Evolutionary conservation across 1,140 invertebrate species (phyloP).

Genomic region (Lepidurus packardi): DNA sequence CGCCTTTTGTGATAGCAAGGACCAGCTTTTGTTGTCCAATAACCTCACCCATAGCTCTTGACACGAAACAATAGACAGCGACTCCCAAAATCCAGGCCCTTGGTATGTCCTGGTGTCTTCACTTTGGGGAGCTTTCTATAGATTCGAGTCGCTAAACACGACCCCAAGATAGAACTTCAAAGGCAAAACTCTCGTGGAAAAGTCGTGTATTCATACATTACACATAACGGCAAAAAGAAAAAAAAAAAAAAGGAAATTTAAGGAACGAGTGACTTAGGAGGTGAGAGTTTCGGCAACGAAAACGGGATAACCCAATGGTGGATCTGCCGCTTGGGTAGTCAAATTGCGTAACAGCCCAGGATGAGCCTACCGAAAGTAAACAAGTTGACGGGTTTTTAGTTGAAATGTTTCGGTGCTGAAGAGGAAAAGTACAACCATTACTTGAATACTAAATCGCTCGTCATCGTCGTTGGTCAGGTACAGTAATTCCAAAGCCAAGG

Average conservation of each 20-base stretch:
- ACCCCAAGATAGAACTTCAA: background rate
- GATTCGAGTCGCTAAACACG: background rate
- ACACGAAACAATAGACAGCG: background rate
- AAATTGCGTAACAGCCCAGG: constrained; percentile 49
- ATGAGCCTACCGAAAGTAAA: constrained; percentile 45
- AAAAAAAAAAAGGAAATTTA: background rate
- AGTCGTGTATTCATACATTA: constrained; percentile 9
- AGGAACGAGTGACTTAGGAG: background rate
- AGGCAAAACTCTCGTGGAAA: background rate
- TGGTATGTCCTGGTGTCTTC: background rate
- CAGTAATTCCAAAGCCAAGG: constrained; percentile 50
- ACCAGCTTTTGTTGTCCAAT: constrained; percentile 15
- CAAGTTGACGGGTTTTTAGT: background rate
- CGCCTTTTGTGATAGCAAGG: constrained; percentile 5
- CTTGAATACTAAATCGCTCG: constrained; percentile 52
- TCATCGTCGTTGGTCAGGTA: constrained; percentile 56
- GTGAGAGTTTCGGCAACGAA: constrained; percentile 42
- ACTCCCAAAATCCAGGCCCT: background rate
- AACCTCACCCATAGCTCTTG: constrained; percentile 7
- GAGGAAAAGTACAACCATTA: constrained; percentile 30
- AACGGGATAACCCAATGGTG: constrained; percentile 52
- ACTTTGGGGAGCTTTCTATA: background rate
- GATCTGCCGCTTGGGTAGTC: constrained; percentile 51
- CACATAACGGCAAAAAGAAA: constrained; percentile 1
- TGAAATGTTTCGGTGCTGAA: background rate